Evolutionary conservation across 1,140 invertebrate genomes (phyloP).

Genomic region (Phymorhynchus buccinoides): DNA sequence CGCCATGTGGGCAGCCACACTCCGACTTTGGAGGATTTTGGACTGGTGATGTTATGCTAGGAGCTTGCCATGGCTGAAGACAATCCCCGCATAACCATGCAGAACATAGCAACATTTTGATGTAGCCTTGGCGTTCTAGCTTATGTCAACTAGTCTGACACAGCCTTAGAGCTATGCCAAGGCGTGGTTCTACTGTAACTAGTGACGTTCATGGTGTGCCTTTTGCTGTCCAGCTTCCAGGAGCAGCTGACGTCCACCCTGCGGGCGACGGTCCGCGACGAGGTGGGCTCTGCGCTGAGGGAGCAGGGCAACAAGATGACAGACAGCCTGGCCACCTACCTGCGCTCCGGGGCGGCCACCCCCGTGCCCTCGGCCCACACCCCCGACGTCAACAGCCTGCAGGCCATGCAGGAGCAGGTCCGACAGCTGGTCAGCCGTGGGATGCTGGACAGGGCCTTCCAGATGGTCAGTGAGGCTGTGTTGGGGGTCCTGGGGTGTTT

Average conservation of each 20-base stretch:
- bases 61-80: no score
- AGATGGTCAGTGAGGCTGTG: constrained; percentile 74
- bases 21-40: no score
- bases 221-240: constrained; percentile 55
- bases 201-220: no score
- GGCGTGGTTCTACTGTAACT: no score
- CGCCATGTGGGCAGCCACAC: no score
- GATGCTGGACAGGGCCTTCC: constrained; percentile 89
- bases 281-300: constrained; percentile 78
- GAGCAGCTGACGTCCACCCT: constrained; percentile 59
- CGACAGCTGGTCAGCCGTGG: constrained; percentile 69
- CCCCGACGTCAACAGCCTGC: constrained; percentile 50
- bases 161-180: no score
- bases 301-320: constrained; percentile 78
- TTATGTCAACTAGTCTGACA: no score
- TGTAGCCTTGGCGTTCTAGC: no score
- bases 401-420: constrained; percentile 79
- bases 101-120: no score
- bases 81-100: no score
- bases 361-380: constrained; percentile 73
- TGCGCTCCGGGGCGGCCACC: constrained; percentile 81
- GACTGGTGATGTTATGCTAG: no score
- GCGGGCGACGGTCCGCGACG: constrained; percentile 73
- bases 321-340: constrained; percentile 77
- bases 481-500: no score